Conservation (phyloP, 92 coral and sea anemone genomes). For the Chrysogorgia sp. region DNA sequence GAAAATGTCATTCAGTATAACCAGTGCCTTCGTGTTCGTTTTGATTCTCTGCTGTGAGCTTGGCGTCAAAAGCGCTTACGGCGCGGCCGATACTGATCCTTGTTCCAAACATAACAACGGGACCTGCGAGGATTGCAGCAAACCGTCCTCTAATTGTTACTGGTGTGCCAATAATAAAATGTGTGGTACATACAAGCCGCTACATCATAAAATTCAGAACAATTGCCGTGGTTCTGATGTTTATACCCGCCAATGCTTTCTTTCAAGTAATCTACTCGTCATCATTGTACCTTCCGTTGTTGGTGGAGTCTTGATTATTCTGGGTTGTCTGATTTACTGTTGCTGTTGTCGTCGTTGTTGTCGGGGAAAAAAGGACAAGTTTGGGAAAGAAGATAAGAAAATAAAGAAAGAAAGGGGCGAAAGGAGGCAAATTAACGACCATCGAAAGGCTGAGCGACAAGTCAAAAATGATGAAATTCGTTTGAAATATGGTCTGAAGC, state of each 20-base stretch:
- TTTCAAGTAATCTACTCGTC: constrained; percentile 79
- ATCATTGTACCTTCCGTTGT: constrained; percentile 79
- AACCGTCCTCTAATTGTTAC: constrained; percentile 65
- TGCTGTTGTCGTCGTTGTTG: constrained; percentile 93
- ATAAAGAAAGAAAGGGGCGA: constrained; percentile 83
- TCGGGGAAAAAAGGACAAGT: constrained; percentile 73
- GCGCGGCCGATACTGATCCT: constrained; percentile 37
- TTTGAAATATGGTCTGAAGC: constrained; percentile 89
- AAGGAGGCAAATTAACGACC: constrained; percentile 81
- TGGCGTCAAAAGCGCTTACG: neutral
- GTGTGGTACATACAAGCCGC: constrained; percentile 71
- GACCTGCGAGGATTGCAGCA: constrained; percentile 78
- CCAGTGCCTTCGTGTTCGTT: neutral
- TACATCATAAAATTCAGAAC: constrained; percentile 71
- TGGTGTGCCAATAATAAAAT: constrained; percentile 67
- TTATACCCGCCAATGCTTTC: constrained; percentile 80
- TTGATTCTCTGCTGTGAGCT: neutral
- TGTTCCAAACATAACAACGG: constrained; percentile 58
- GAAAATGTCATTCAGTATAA: neutral
- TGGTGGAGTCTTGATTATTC: constrained; percentile 71
- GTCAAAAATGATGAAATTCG: constrained; percentile 84
- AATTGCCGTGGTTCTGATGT: constrained; percentile 80
- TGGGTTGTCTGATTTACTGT: constrained; percentile 93
- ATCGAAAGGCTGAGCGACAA: constrained; percentile 82
- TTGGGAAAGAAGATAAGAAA: constrained; percentile 86